Percentiles rank a stretch among this genome's conserved stretches.
Evolutionary conservation across 2,797 vertebrate genomes (phyloP).

Genomic region (Falco naumanni): DNA sequence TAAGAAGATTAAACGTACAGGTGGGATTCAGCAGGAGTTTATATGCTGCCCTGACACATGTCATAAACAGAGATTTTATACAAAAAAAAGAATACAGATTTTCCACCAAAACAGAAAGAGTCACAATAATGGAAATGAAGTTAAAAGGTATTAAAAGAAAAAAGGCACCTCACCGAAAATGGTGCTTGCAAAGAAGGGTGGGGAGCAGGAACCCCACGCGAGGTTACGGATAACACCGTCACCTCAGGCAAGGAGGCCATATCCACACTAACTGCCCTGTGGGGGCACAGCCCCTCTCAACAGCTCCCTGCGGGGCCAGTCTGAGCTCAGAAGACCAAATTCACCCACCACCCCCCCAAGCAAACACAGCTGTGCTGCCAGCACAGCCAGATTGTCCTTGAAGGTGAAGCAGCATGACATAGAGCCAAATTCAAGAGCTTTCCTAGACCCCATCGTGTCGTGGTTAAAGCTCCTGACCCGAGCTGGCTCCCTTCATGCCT

Average conservation of each 20-base stretch:
- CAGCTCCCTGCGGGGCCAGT: not conserved
- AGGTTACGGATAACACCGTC: rapidly evolving
- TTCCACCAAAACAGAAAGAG: constrained; percentile 12
- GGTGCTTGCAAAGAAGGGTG: not conserved
- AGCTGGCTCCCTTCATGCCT: not conserved
- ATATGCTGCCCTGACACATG: constrained; percentile 65
- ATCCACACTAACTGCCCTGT: rapidly evolving
- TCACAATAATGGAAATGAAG: not conserved
- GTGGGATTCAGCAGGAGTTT: constrained; percentile 75
- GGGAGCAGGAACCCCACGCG: not conserved
- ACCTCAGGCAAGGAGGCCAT: not conserved
- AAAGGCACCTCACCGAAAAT: not conserved
- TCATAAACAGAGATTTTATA: constrained; percentile 75
- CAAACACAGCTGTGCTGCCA: not conserved
- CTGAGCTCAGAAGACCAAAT: not conserved
- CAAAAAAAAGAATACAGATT: constrained; percentile 37
- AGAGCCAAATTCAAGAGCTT: not conserved
- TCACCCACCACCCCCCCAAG: not conserved
- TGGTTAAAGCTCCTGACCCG: not conserved
- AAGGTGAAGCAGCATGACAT: not conserved
- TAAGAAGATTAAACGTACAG: constrained; percentile 69
- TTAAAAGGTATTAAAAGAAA: not conserved
- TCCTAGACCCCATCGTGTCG: rapidly evolving
- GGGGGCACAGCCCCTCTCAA: not conserved
- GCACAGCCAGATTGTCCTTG: not conserved